phyloP scores from a whole-genome alignment of 1,140 invertebrate genomes.

The Trachelipus rathkii region DNA sequence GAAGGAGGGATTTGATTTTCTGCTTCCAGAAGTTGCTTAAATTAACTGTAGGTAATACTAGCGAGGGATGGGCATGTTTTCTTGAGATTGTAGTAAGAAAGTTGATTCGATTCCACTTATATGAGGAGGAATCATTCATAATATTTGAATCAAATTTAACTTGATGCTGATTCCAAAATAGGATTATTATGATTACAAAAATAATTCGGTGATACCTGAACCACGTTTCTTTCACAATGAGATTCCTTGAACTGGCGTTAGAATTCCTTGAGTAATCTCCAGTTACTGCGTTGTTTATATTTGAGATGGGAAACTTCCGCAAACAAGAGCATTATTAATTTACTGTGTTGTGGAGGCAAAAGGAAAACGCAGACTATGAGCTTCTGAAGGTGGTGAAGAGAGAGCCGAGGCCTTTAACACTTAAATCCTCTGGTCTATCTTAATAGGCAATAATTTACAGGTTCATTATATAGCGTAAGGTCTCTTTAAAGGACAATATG shows the following conservation, averaged over 20 bases:
- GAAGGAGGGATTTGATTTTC: conserved; percentile 23
- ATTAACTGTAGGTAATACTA: conserved; percentile 45
- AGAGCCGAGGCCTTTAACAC: conserved; percentile 40
- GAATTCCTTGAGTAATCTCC: conserved; percentile 2
- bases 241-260: not conserved
- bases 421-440: conserved; percentile 43
- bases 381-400: conserved; percentile 25
- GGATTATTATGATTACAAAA: conserved; percentile 24
- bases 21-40: conserved; percentile 33
- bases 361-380: not conserved
- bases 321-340: not conserved
- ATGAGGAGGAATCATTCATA: conserved; percentile 16
- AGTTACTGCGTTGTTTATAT: not conserved
- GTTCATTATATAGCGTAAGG: conserved; percentile 52
- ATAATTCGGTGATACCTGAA: conserved; percentile 17
- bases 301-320: not conserved
- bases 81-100: conserved; percentile 21
- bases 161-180: conserved; percentile 28
- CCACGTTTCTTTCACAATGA: not conserved
- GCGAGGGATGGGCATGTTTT: conserved; percentile 33
- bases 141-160: conserved; percentile 18
- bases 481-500: conserved; percentile 80
- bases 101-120: conserved; percentile 22
- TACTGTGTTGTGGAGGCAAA: not conserved
- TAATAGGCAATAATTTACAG: conserved; percentile 33